Evolutionary conservation across 2,797 vertebrate species (phyloP).

Genomic region (Lepidocolaptes lacrymiger): DNA sequence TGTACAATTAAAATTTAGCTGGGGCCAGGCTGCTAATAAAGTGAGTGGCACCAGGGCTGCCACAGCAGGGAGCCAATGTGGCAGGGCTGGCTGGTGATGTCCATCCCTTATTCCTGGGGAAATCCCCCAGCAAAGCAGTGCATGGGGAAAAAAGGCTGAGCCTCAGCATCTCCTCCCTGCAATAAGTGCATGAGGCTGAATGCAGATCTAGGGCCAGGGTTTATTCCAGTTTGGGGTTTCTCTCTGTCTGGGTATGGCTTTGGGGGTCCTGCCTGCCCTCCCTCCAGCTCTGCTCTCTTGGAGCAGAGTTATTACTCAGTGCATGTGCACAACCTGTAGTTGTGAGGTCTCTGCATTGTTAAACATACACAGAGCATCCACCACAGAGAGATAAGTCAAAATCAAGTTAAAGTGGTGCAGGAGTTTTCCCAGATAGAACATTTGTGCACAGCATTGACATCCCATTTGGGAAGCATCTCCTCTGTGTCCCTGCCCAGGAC

Average conservation of each 20-base stretch:
- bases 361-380: neutral
- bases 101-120: neutral
- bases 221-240: neutral
- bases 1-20: slow-evolving; percentile 23
- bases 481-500: neutral
- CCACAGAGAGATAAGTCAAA: neutral
- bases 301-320: neutral
- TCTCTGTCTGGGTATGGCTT: neutral
- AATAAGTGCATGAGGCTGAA: accelerated
- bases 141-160: neutral
- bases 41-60: neutral
- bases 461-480: neutral
- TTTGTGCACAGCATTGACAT: accelerated
- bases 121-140: neutral
- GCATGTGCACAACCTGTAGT: neutral
- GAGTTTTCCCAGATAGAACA: neutral
- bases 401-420: neutral
- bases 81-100: neutral
- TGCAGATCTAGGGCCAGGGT: neutral
- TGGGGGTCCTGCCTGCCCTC: neutral
- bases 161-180: neutral
- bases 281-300: neutral
- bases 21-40: neutral
- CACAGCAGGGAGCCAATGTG: neutral
- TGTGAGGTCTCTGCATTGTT: neutral